A percentile compares a stretch with the other conserved stretches of the same genome.
Conservation (phyloP, 2,797 vertebrate species). For the Tauraco hartlaubi region DNA sequence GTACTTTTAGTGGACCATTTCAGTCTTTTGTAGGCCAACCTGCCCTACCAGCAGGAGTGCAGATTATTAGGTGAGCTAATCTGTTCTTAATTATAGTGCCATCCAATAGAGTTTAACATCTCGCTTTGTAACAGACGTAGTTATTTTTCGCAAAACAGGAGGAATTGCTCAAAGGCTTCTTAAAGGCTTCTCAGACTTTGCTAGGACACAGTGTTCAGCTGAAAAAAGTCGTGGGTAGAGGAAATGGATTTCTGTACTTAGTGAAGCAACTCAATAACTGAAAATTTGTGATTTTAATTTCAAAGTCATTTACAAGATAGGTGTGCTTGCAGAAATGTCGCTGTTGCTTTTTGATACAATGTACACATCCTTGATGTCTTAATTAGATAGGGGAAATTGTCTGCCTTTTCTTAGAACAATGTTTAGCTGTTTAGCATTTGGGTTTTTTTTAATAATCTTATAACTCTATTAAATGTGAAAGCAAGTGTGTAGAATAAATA, state of each 20-base stretch:
- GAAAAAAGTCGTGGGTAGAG: neutral
- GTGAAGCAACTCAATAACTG: neutral
- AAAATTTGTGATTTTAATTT: conserved; percentile 22
- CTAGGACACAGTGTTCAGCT: neutral
- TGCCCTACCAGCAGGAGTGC: neutral
- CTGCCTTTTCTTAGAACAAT: neutral
- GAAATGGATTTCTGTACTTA: neutral
- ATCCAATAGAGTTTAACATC: neutral
- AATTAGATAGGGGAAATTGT: neutral
- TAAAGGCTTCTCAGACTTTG: neutral
- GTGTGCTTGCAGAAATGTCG: neutral
- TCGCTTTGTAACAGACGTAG: neutral
- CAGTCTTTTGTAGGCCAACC: neutral
- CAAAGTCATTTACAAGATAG: neutral
- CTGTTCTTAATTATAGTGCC: neutral
- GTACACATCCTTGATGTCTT: neutral
- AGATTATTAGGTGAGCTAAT: neutral
- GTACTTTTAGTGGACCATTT: neutral
- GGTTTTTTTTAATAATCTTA: neutral
- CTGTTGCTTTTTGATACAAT: neutral
- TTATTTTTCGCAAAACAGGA: neutral
- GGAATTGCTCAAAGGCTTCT: neutral
- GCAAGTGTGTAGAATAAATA: neutral
- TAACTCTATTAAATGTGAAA: conserved; percentile 23
- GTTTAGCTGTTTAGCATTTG: neutral